These are phyloP conservation scores for Zeuzera pyrina DNA, from an alignment of 2,888 invertebrate genomes.

Conservation along the genomic window DNA sequence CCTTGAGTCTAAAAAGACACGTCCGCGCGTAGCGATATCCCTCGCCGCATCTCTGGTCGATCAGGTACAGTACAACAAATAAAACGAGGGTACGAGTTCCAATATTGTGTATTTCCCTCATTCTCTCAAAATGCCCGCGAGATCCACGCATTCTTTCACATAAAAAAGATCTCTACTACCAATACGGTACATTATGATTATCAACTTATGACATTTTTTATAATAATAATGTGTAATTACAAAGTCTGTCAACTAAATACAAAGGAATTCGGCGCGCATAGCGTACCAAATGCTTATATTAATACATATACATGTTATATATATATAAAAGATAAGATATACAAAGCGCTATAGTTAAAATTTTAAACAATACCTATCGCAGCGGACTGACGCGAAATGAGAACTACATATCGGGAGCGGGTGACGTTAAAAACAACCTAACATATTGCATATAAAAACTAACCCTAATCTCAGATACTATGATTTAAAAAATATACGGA, in stretches of 20 bases:
- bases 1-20: too few relatives aligned
- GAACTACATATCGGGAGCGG: too few relatives aligned
- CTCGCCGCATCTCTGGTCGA: too few relatives aligned
- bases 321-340: constrained; percentile 36
- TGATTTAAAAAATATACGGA: too few relatives aligned
- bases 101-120: constrained; percentile 58
- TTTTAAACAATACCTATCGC: constrained; percentile 46
- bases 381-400: constrained; percentile 30
- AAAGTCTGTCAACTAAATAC: constrained; percentile 66
- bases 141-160: constrained; percentile 66
- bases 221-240: constrained; percentile 60
- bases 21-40: too few relatives aligned
- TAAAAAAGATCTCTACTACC: constrained; percentile 62
- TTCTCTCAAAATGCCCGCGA: constrained; percentile 57
- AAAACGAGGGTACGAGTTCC: constrained; percentile 30
- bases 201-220: constrained; percentile 50
- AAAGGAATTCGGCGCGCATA: constrained; percentile 55
- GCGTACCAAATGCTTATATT: constrained; percentile 59
- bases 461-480: too few relatives aligned
- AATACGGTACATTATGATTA: constrained; percentile 51
- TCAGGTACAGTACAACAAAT: constrained; percentile 2
- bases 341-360: constrained; percentile 65
- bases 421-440: too few relatives aligned
- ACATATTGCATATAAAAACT: too few relatives aligned
- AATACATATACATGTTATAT: constrained; percentile 58